Conservation (phyloP, 2,888 invertebrate genomes). For the Alsophila aescularia region DNA sequence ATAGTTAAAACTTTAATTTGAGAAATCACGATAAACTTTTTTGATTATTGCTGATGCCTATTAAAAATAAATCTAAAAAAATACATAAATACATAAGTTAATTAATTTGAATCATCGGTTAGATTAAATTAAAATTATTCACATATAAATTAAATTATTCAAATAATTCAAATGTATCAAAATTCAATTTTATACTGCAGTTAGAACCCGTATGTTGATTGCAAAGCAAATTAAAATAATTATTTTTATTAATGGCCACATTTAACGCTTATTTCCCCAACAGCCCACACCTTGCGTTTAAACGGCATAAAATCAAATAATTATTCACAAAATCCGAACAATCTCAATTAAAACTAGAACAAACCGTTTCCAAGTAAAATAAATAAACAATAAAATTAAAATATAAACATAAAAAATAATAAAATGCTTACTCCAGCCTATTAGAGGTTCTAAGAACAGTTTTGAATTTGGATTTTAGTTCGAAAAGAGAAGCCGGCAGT, state of each 20-base stretch:
- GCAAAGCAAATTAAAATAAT: constrained; percentile 7
- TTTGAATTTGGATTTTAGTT: constrained; percentile 53
- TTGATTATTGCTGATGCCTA: too few species aligned
- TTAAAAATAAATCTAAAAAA: too few species aligned
- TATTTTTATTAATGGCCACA: not conserved
- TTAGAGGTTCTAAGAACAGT: constrained; percentile 57
- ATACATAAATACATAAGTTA: too few species aligned
- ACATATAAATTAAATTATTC: too few species aligned
- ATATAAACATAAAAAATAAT: constrained; percentile 34
- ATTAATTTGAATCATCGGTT: too few species aligned
- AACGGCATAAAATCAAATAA: constrained; percentile 29
- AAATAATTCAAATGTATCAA: too few species aligned
- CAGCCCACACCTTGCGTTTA: constrained; percentile 23
- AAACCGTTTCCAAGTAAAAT: constrained; percentile 49
- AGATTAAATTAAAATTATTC: too few species aligned
- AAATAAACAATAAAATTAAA: constrained; percentile 53
- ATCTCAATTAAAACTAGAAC: constrained; percentile 32
- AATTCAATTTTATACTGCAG: too few species aligned
- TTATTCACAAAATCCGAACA: constrained; percentile 32
- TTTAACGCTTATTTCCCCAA: constrained; percentile 10
- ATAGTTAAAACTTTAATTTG: too few species aligned
- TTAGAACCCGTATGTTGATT: not conserved
- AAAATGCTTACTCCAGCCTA: constrained; percentile 51
- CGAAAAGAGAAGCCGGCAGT: constrained; percentile 47
- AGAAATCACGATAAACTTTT: too few species aligned